phyloP scores from a whole-genome alignment of 2,888 invertebrate species.

The Coleophora flavipennella region DNA sequence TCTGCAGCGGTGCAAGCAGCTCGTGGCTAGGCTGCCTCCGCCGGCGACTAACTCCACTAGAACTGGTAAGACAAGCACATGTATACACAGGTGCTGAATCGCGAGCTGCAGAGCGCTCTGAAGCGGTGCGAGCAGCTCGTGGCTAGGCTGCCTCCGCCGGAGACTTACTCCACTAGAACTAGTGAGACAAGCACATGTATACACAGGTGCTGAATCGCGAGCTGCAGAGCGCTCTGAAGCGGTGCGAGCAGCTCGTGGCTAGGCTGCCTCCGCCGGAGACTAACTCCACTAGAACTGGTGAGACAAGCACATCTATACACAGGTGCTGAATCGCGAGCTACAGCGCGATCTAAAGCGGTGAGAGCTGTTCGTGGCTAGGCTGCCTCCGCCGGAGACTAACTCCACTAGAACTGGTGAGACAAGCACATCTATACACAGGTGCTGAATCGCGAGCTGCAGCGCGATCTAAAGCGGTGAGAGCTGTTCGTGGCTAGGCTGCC shows the following conservation, averaged over 20 bases:
- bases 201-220: conserved; percentile 80
- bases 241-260: conserved; percentile 54
- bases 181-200: too few relatives aligned
- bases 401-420: too few relatives aligned
- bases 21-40: conserved; percentile 51
- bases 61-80: too few relatives aligned
- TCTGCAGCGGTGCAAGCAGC: conserved; percentile 51
- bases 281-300: too few relatives aligned
- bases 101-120: conserved; percentile 75
- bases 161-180: too few relatives aligned
- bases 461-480: conserved; percentile 56
- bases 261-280: conserved; percentile 23
- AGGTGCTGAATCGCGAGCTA: too few relatives aligned
- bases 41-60: too few relatives aligned
- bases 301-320: too few relatives aligned
- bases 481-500: conserved; percentile 50
- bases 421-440: conserved; percentile 73
- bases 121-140: conserved; percentile 58
- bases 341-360: too few relatives aligned
- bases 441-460: conserved; percentile 78
- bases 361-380: too few relatives aligned
- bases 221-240: conserved; percentile 67
- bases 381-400: too few relatives aligned
- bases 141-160: conserved; percentile 28
- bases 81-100: conserved; percentile 75